phyloP scores from a whole-genome alignment of 2,888 invertebrate genomes.

The Nemapogon koenigi region DNA sequence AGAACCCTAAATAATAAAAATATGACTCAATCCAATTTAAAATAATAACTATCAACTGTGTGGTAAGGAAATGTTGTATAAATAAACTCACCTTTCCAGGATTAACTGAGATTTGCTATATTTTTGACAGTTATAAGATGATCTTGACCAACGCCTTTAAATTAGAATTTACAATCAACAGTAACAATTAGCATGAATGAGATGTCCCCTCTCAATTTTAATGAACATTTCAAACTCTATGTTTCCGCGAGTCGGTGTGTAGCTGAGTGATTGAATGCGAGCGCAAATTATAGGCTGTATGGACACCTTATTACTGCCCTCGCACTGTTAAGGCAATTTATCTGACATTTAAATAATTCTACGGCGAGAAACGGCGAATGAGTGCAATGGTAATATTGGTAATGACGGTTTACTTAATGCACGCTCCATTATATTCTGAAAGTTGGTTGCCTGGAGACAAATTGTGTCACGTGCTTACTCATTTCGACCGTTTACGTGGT shows the following conservation, averaged over 20 bases:
- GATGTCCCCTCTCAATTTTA: slow-evolving; percentile 10
- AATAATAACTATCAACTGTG: too few relatives aligned
- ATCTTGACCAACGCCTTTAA: too few relatives aligned
- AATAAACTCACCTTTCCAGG: too few relatives aligned
- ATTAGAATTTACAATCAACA: not conserved
- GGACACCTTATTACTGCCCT: slow-evolving; percentile 56
- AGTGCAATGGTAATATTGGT: slow-evolving; percentile 31
- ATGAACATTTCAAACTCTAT: slow-evolving; percentile 19
- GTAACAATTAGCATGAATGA: slow-evolving; percentile 2
- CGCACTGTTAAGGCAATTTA: slow-evolving; percentile 59
- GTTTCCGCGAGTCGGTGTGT: slow-evolving; percentile 25
- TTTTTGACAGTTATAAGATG: too few relatives aligned
- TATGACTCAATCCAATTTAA: too few relatives aligned
- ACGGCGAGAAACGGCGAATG: slow-evolving; percentile 27
- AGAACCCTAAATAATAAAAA: too few relatives aligned
- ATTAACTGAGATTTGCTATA: too few relatives aligned
- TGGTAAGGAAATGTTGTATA: too few relatives aligned
- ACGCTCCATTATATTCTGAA: not conserved
- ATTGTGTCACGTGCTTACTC: slow-evolving; percentile 10
- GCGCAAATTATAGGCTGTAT: slow-evolving; percentile 52
- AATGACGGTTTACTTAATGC: slow-evolving; percentile 42
- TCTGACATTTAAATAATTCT: slow-evolving; percentile 63
- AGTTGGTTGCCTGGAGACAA: slow-evolving; percentile 5
- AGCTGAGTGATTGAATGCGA: slow-evolving; percentile 53
- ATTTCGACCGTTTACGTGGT: slow-evolving; percentile 6